These are phyloP conservation scores for Crotalus helleri DNA, from an alignment of 2,113 vertebrate species.

Conservation along the genomic window DNA sequence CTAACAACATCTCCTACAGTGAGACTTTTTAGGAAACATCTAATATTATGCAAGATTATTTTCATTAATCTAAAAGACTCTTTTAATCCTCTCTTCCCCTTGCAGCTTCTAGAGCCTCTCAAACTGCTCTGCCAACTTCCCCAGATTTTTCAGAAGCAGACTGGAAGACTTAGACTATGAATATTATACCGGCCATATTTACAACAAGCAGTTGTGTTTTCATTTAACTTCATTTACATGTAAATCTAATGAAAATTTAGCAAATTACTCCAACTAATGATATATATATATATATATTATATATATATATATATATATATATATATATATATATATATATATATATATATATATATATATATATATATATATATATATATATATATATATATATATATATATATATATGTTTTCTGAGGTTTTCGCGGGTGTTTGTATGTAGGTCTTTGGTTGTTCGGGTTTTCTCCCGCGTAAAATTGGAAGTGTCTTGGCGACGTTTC, in stretches of 20 bases:
- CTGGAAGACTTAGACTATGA: background rate
- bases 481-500: no score
- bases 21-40: background rate
- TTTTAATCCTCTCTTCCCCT: background rate
- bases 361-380: no score
- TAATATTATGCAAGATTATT: background rate
- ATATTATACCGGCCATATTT: background rate
- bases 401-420: no score
- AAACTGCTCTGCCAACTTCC: background rate
- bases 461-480: no score
- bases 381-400: no score
- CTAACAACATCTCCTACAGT: background rate
- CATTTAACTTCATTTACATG: background rate
- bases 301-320: no score
- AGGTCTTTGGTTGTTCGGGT: no score
- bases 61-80: background rate
- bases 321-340: no score
- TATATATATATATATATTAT: no score
- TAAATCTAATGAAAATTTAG: background rate
- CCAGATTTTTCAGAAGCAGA: background rate
- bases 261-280: background rate
- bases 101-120: background rate
- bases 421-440: no score
- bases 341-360: no score
- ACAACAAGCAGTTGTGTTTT: background rate